Conservation (phyloP, 2,797 vertebrate species). For the Acanthopagrus latus region DNA sequence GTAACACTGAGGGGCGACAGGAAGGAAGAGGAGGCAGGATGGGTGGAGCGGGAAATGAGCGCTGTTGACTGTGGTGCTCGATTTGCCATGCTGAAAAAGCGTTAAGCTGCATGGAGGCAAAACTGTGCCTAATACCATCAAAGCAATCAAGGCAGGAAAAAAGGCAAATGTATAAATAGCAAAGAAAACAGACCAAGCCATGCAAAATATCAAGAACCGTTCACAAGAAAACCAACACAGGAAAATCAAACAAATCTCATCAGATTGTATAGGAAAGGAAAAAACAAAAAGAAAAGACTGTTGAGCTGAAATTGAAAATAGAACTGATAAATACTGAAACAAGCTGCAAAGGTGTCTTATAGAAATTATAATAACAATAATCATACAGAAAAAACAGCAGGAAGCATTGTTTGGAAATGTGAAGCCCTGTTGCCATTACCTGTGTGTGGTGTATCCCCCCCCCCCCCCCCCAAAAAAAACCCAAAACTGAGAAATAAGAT, state of each 20-base stretch:
- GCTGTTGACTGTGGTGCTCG: slow-evolving; percentile 82
- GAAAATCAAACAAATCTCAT: slow-evolving; percentile 62
- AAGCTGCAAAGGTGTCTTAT: slow-evolving; percentile 72
- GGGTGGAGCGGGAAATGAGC: slow-evolving; percentile 85
- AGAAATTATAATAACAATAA: slow-evolving; percentile 77
- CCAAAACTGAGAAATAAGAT: neutral
- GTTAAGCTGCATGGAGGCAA: slow-evolving; percentile 82
- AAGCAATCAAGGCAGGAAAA: slow-evolving; percentile 78
- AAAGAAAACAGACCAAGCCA: slow-evolving; percentile 82
- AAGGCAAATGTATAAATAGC: slow-evolving; percentile 77
- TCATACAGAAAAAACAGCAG: slow-evolving; percentile 75
- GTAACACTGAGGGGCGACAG: slow-evolving; percentile 77
- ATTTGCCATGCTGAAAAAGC: slow-evolving; percentile 85
- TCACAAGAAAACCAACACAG: slow-evolving; percentile 77
- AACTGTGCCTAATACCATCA: slow-evolving; percentile 87
- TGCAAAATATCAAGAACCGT: slow-evolving; percentile 85
- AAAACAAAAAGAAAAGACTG: slow-evolving; percentile 46
- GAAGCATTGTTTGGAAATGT: slow-evolving; percentile 82
- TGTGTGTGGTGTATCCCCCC: slow-evolving; percentile 49
- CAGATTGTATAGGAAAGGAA: slow-evolving; percentile 60
- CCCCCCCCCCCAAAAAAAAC: neutral
- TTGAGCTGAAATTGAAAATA: slow-evolving; percentile 79
- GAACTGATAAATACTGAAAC: slow-evolving; percentile 77
- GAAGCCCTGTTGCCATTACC: slow-evolving; percentile 87
- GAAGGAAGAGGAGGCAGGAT: slow-evolving; percentile 76